Percentiles rank a stretch among this genome's conserved stretches.
Conservation (phyloP, 2,113 vertebrate species). For the Raja brachyura region DNA sequence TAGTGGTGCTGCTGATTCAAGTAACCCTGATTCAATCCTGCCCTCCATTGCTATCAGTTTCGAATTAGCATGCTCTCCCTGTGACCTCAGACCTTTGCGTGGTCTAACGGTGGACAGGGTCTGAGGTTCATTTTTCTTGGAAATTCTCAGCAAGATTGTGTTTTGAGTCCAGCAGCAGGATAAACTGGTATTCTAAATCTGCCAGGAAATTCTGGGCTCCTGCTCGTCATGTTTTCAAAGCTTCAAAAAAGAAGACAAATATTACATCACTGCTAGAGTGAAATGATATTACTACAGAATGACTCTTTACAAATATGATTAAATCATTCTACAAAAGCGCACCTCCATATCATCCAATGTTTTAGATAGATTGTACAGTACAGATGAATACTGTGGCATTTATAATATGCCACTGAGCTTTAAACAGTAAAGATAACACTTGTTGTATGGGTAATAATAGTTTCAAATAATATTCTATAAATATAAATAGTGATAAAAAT, state of each 20-base stretch:
- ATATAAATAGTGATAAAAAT: not conserved
- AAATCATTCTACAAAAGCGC: not conserved
- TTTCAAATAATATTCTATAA: not conserved
- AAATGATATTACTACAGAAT: not conserved
- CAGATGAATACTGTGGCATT: not conserved
- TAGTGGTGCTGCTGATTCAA: too few relatives aligned
- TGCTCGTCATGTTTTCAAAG: not conserved
- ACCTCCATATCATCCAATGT: not conserved
- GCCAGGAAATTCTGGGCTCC: too few relatives aligned
- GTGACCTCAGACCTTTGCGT: too few relatives aligned
- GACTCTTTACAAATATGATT: not conserved
- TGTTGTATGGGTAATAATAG: not conserved
- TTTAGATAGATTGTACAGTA: not conserved
- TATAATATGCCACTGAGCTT: not conserved
- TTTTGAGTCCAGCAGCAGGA: too few relatives aligned
- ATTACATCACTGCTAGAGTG: not conserved
- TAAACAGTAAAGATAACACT: not conserved
- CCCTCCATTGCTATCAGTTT: too few relatives aligned
- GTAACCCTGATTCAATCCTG: too few relatives aligned
- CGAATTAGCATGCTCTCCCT: too few relatives aligned
- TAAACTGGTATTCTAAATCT: too few relatives aligned
- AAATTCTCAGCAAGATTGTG: not conserved
- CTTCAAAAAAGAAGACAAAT: not conserved
- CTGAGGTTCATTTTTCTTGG: not conserved
- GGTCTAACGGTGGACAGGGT: too few relatives aligned